Percentiles rank a stretch among this genome's conserved stretches.
Conservation (phyloP, 2,888 invertebrate genomes). For the Thymelicus lineola region DNA sequence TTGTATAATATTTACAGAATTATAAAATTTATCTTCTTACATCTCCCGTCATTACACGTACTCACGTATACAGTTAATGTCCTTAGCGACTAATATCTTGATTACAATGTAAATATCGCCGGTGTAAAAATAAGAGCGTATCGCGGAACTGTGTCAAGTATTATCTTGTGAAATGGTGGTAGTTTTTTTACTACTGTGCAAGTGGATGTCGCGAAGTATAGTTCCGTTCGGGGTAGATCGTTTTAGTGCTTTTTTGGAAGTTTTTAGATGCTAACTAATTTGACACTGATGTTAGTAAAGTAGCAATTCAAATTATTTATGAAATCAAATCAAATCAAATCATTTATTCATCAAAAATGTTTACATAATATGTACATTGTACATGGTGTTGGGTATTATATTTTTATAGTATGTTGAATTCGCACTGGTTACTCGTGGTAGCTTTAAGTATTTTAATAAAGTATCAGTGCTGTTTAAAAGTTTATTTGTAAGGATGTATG, state of each 20-base stretch:
- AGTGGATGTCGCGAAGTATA: not conserved
- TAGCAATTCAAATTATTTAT: too few species aligned
- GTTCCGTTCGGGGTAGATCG: not conserved
- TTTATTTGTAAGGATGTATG: too few species aligned
- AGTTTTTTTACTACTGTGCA: slow-evolving; percentile 14
- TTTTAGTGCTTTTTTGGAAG: not conserved
- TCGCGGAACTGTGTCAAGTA: slow-evolving; percentile 28
- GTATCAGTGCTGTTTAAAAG: too few species aligned
- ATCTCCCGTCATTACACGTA: slow-evolving; percentile 8
- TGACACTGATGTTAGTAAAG: too few species aligned
- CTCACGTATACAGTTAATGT: slow-evolving; percentile 25
- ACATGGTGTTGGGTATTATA: too few species aligned
- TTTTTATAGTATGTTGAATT: too few species aligned
- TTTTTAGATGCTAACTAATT: too few species aligned
- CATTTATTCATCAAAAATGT: too few species aligned
- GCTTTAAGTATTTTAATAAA: too few species aligned
- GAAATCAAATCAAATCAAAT: too few species aligned
- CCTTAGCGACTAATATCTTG: slow-evolving; percentile 32
- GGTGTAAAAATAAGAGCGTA: slow-evolving; percentile 33
- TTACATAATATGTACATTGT: too few species aligned
- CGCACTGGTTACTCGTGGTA: too few species aligned
- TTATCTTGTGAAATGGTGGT: slow-evolving; percentile 17
- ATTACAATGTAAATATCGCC: slow-evolving; percentile 36
- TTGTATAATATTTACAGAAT: slow-evolving; percentile 38
- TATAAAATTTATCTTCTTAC: slow-evolving; percentile 9